These are phyloP conservation scores for Xenus cinereus DNA, from an alignment of 2,113 vertebrate genomes.

Conservation along the genomic window DNA sequence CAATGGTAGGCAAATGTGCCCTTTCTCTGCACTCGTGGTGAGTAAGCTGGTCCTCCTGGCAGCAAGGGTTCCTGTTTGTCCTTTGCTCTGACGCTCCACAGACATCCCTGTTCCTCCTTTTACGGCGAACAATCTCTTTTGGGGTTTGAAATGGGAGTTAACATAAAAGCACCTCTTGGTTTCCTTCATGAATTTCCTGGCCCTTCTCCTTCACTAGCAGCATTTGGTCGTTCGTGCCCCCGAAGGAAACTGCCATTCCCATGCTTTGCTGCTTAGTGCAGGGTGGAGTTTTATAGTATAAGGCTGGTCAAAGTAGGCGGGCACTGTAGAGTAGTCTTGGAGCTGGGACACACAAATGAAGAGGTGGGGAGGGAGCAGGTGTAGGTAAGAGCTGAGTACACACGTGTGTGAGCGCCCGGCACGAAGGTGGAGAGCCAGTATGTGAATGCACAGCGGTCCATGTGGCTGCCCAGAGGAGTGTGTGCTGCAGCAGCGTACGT, in stretches of 20 bases:
- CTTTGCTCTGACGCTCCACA: neutral
- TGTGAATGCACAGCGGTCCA: accelerated
- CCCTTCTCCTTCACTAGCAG: neutral
- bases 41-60: neutral
- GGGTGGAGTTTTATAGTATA: slow-evolving; percentile 7
- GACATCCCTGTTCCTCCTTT: neutral
- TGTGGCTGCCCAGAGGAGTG: neutral
- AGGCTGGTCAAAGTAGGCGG: neutral
- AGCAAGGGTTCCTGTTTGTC: neutral
- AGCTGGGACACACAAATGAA: neutral
- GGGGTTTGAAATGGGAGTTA: neutral
- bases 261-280: neutral
- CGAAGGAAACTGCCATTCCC: neutral
- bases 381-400: neutral
- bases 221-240: neutral
- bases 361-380: neutral
- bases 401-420: accelerated
- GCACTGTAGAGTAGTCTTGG: neutral
- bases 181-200: neutral
- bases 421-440: neutral
- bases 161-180: neutral
- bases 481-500: neutral
- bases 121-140: neutral
- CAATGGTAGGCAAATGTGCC: neutral
- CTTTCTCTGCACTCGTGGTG: neutral